phyloP scores from a whole-genome alignment of 2,113 vertebrate genomes.

The Nothoprocta pentlandii region DNA sequence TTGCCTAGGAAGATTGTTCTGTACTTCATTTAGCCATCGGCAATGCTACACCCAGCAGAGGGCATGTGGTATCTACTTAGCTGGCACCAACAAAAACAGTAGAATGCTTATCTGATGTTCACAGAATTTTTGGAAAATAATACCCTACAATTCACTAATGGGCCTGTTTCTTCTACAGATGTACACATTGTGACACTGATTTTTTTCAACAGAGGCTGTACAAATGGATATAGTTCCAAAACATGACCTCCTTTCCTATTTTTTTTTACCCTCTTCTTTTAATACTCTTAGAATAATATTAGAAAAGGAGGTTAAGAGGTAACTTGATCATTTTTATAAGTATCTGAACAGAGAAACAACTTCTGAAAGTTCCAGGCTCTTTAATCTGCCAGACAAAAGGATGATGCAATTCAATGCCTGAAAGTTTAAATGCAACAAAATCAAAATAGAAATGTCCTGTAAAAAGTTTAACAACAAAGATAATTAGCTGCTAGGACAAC shows the following conservation, averaged over 20 bases:
- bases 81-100: conserved; percentile 20
- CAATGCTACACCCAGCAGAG: conserved; percentile 23
- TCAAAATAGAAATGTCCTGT: background rate
- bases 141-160: conserved; percentile 49
- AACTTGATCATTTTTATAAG: background rate
- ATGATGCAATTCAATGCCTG: background rate
- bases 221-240: background rate
- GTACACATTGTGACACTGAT: background rate
- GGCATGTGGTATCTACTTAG: conserved; percentile 34
- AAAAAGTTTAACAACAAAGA: background rate
- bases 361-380: background rate
- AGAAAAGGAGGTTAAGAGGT: conserved; percentile 7
- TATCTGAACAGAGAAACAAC: background rate
- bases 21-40: conserved; percentile 38
- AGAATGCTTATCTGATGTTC: conserved; percentile 39
- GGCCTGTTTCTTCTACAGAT: background rate
- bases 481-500: background rate
- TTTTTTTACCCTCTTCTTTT: background rate
- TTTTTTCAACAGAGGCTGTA: background rate
- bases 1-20: background rate
- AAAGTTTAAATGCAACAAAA: conserved; percentile 7
- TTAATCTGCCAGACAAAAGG: conserved; percentile 22
- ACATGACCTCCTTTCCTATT: background rate
- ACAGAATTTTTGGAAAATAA: conserved; percentile 19
- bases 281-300: background rate